Percentiles rank a stretch among this genome's conserved stretches.
phyloP scores from a whole-genome alignment of 2,888 invertebrate species.

The Aphidius colemani region DNA sequence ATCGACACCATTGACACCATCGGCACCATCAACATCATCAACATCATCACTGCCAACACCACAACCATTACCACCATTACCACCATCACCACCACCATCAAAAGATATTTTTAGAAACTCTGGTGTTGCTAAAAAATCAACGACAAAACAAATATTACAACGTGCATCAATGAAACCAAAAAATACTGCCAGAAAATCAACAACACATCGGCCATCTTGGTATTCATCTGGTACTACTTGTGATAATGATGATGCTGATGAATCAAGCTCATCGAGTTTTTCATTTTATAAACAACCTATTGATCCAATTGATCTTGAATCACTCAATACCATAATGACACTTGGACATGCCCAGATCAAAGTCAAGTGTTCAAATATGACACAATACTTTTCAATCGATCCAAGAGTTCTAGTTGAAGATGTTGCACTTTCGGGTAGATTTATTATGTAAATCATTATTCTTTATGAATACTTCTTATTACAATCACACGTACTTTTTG shows the following conservation, averaged over 20 bases:
- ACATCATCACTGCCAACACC: too few species aligned
- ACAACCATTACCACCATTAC: constrained; percentile 7
- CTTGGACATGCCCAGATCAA: constrained; percentile 63
- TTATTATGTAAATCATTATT: too few species aligned
- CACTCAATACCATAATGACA: constrained; percentile 63
- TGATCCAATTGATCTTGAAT: constrained; percentile 56
- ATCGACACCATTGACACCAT: constrained; percentile 3
- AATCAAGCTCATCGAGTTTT: background rate
- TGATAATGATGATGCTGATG: constrained; percentile 31
- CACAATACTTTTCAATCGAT: constrained; percentile 63
- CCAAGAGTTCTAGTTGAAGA: constrained; percentile 57
- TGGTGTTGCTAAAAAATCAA: constrained; percentile 61
- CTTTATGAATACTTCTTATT: too few species aligned
- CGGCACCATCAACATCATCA: constrained; percentile 14
- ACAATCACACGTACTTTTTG: too few species aligned
- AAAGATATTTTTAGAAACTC: constrained; percentile 32
- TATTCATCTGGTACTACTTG: constrained; percentile 36
- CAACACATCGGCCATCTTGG: constrained; percentile 54
- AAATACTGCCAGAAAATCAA: constrained; percentile 62
- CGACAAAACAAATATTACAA: constrained; percentile 45
- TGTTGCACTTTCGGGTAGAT: too few species aligned
- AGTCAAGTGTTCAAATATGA: constrained; percentile 62
- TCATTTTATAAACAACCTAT: constrained; percentile 62
- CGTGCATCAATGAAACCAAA: constrained; percentile 34
- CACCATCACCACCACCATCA: background rate